These are phyloP conservation scores for Anguilla pacifica DNA, from an alignment of 2,797 vertebrate genomes.

Conservation along the genomic window DNA sequence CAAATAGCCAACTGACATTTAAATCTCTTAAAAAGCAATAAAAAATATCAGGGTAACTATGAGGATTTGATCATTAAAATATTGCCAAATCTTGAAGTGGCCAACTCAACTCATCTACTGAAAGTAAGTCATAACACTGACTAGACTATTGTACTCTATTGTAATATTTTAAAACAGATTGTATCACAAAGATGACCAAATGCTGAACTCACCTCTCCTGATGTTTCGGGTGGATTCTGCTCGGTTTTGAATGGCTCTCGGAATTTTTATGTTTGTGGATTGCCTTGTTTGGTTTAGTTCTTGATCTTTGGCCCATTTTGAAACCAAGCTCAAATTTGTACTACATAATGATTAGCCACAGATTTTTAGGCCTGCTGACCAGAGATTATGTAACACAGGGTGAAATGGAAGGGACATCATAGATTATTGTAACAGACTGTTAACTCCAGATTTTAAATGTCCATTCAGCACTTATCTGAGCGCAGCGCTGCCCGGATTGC, in stretches of 20 bases:
- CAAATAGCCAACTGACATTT: not conserved
- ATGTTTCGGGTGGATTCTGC: not conserved
- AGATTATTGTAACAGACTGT: not conserved
- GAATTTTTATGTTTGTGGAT: constrained; percentile 16
- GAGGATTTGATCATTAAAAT: not conserved
- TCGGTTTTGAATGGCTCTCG: not conserved
- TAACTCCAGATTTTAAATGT: not conserved
- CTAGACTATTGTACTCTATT: not conserved
- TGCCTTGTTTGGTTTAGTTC: not conserved
- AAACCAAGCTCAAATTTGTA: constrained; percentile 18
- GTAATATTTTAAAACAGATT: not conserved
- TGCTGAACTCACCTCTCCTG: constrained; percentile 21
- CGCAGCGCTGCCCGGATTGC: not conserved
- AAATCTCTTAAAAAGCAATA: not conserved
- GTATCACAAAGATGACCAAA: not conserved
- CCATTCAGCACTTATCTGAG: not conserved
- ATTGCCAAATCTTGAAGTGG: not conserved
- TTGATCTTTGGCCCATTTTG: constrained; percentile 27
- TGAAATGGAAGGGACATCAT: not conserved
- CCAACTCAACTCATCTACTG: not conserved
- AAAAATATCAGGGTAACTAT: not conserved
- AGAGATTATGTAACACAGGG: not conserved
- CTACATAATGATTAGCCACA: constrained; percentile 29
- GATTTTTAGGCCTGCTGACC: constrained; percentile 14
- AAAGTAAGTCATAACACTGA: not conserved